phyloP scores from a whole-genome alignment of 2,113 vertebrate genomes.

The Bambusicola thoracicus region DNA sequence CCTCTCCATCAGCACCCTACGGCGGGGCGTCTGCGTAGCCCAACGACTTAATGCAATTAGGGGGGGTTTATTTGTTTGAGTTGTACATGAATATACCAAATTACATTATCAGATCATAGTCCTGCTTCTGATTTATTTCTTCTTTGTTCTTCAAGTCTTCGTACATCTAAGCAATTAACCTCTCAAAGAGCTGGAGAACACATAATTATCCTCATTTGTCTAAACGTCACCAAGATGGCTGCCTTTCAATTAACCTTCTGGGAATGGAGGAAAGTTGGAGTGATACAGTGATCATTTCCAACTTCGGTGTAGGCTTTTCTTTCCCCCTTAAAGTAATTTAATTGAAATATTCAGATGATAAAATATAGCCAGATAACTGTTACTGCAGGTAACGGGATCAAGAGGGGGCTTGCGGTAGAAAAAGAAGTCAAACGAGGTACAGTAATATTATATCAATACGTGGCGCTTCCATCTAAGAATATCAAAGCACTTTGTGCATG shows the following conservation, averaged over 20 bases:
- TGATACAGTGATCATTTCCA: conserved; percentile 84
- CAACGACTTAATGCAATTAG: conserved; percentile 63
- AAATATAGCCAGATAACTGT: conserved; percentile 76
- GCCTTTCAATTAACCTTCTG: conserved; percentile 87
- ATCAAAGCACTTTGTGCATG: conserved; percentile 4
- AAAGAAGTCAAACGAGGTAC: conserved; percentile 65
- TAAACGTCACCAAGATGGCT: conserved; percentile 84
- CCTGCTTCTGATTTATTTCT: conserved; percentile 82
- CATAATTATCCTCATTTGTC: conserved; percentile 87
- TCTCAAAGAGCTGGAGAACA: conserved; percentile 83
- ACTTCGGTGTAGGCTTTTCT: conserved; percentile 71
- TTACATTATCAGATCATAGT: conserved; percentile 80
- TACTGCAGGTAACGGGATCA: conserved; percentile 78
- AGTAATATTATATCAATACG: conserved; percentile 63
- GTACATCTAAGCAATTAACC: conserved; percentile 86
- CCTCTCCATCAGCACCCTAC: neutral
- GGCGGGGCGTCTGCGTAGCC: neutral
- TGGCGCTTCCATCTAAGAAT: conserved; percentile 49
- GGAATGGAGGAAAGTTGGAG: conserved; percentile 81
- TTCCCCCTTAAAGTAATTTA: conserved; percentile 75
- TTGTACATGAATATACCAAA: conserved; percentile 76
- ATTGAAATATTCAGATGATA: conserved; percentile 81
- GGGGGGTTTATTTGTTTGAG: conserved; percentile 80
- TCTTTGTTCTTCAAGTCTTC: conserved; percentile 83
- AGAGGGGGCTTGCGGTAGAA: conserved; percentile 57